Evolutionary conservation across 2,888 invertebrate species (phyloP).

Genomic region (Lucinisca nassula): DNA sequence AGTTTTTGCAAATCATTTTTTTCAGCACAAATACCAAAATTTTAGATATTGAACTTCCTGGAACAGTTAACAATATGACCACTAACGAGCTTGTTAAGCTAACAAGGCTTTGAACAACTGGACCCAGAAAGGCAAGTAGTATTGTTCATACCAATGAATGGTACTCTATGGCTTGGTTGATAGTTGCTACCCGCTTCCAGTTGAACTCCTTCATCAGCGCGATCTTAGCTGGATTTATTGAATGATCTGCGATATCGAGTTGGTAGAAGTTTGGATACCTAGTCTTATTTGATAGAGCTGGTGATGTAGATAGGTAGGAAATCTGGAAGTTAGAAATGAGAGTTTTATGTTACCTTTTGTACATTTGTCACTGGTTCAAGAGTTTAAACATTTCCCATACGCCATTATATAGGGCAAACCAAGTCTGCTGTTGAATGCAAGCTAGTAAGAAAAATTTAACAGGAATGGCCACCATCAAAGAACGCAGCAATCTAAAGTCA

Average conservation of each 20-base stretch:
- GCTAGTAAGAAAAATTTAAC: too few species aligned
- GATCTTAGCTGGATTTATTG: neutral
- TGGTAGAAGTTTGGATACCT: neutral
- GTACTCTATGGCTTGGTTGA: neutral
- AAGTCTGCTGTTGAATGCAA: too few species aligned
- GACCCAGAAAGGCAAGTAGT: too few species aligned
- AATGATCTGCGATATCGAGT: neutral
- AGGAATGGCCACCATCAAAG: too few species aligned
- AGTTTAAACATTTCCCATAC: too few species aligned
- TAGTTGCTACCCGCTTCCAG: neutral
- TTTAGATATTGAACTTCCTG: neutral
- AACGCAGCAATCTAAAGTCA: too few species aligned
- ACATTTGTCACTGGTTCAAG: too few species aligned
- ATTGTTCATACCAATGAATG: neutral
- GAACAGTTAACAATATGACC: neutral
- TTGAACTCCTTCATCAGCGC: neutral
- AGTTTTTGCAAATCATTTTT: neutral
- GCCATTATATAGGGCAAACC: too few species aligned
- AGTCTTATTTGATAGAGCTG: neutral
- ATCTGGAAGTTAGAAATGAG: too few species aligned
- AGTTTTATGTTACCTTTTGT: too few species aligned
- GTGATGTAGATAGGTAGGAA: neutral
- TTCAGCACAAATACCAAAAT: neutral
- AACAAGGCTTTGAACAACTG: neutral
- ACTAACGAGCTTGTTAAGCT: neutral